Evolutionary conservation across 2,113 vertebrate genomes (phyloP).

Genomic region (Ia io): DNA sequence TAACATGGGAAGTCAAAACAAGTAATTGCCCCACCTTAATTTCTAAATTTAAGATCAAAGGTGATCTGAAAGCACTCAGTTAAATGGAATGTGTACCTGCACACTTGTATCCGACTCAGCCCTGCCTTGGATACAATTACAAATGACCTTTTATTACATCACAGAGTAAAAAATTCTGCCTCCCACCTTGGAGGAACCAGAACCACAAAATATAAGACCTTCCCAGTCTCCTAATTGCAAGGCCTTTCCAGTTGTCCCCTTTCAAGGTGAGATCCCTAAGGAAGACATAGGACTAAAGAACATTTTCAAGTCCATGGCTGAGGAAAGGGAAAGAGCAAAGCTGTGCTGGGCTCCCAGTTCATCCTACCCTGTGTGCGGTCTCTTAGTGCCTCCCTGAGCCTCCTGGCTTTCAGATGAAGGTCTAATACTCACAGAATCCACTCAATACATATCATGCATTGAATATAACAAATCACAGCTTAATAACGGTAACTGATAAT

Average conservation of each 20-base stretch:
- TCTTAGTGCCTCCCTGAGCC: rapidly evolving
- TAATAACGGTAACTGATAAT: not conserved
- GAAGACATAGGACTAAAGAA: not conserved
- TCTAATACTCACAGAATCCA: not conserved
- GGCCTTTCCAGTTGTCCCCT: not conserved
- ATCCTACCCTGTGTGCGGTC: rapidly evolving
- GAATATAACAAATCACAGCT: not conserved
- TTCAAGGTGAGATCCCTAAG: not conserved
- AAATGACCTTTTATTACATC: not conserved
- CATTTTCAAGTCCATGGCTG: not conserved
- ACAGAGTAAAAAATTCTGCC: not conserved
- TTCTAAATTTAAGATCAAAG: not conserved
- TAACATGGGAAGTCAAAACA: not conserved
- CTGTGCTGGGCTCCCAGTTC: rapidly evolving
- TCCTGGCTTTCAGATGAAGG: not conserved
- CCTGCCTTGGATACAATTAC: not conserved
- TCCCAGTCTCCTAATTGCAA: not conserved
- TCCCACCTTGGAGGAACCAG: not conserved
- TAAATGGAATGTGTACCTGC: not conserved
- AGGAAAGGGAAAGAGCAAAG: not conserved
- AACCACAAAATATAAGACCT: not conserved
- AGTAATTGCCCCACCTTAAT: not conserved
- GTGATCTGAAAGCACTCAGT: not conserved
- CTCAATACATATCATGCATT: not conserved
- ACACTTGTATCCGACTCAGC: not conserved